Evolutionary conservation across 2,888 invertebrate genomes (phyloP).

Genomic region (Megamerina dolium): DNA sequence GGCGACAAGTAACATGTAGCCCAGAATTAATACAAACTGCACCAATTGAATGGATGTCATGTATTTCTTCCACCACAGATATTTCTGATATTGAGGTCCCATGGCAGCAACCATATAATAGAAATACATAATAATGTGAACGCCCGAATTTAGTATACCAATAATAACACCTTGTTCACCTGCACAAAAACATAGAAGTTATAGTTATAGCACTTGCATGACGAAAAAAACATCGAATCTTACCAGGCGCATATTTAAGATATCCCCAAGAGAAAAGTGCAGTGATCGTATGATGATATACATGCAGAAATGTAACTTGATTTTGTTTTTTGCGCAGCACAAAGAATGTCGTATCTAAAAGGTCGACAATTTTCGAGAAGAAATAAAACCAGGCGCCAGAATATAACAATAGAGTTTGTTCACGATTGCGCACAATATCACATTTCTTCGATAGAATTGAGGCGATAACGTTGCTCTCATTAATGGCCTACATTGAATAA

Average conservation of each 20-base stretch:
- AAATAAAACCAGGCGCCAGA: slow-evolving; percentile 73
- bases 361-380: slow-evolving; percentile 70
- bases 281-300: slow-evolving; percentile 81
- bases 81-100: slow-evolving; percentile 52
- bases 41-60: slow-evolving; percentile 53
- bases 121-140: slow-evolving; percentile 53
- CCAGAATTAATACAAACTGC: slow-evolving; percentile 63
- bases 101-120: slow-evolving; percentile 52
- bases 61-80: slow-evolving; percentile 54
- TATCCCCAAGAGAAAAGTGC: slow-evolving; percentile 77
- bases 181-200: slow-evolving; percentile 19
- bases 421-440: slow-evolving; percentile 39
- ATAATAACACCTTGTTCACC: slow-evolving; percentile 51
- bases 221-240: not conserved
- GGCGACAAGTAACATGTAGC: slow-evolving; percentile 54
- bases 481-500: slow-evolving; percentile 29
- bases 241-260: slow-evolving; percentile 70
- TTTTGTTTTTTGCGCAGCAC: slow-evolving; percentile 83
- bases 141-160: slow-evolving; percentile 51
- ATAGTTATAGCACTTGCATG: too few species aligned
- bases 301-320: slow-evolving; percentile 81
- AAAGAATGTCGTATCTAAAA: slow-evolving; percentile 80
- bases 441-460: slow-evolving; percentile 42
- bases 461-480: slow-evolving; percentile 38
- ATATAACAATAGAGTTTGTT: slow-evolving; percentile 51